Conservation (phyloP, 2,113 vertebrate species). For the Pelobates fuscus region DNA sequence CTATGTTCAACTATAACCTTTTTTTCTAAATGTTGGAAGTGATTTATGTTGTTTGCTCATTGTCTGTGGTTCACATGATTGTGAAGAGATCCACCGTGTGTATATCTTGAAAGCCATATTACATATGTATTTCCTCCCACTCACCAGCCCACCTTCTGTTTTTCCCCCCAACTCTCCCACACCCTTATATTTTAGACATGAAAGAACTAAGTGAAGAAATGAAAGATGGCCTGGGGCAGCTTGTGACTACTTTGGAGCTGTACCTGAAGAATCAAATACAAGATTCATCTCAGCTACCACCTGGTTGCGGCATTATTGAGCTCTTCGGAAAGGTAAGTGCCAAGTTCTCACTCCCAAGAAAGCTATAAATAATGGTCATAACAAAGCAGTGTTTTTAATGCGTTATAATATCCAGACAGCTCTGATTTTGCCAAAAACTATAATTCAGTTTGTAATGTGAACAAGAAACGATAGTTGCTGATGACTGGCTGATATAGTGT, state of each 20-base stretch:
- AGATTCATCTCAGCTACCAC: slow-evolving; percentile 68
- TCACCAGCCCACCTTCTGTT: background rate
- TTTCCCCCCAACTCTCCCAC: background rate
- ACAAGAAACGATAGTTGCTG: slow-evolving; percentile 2
- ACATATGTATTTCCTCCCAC: background rate
- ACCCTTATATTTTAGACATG: slow-evolving; percentile 68
- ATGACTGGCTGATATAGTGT: background rate
- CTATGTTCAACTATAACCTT: background rate
- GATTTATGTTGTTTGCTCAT: background rate
- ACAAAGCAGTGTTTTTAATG: slow-evolving; percentile 36
- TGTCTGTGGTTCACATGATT: background rate
- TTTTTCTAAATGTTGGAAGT: background rate
- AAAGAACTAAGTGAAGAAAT: slow-evolving; percentile 81
- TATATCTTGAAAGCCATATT: background rate
- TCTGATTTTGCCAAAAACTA: background rate
- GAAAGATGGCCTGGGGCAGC: slow-evolving; percentile 82
- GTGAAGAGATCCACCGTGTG: background rate
- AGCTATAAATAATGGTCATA: slow-evolving; percentile 53
- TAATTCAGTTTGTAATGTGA: slow-evolving; percentile 36
- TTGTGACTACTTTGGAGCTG: slow-evolving; percentile 76
- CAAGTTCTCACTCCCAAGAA: slow-evolving; percentile 51
- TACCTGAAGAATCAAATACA: slow-evolving; percentile 80
- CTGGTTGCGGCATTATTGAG: slow-evolving; percentile 78
- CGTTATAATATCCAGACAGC: slow-evolving; percentile 2
- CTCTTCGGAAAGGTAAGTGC: slow-evolving; percentile 87